Conservation (phyloP, 2,797 vertebrate genomes). For the Brachyalestes nurse region DNA sequence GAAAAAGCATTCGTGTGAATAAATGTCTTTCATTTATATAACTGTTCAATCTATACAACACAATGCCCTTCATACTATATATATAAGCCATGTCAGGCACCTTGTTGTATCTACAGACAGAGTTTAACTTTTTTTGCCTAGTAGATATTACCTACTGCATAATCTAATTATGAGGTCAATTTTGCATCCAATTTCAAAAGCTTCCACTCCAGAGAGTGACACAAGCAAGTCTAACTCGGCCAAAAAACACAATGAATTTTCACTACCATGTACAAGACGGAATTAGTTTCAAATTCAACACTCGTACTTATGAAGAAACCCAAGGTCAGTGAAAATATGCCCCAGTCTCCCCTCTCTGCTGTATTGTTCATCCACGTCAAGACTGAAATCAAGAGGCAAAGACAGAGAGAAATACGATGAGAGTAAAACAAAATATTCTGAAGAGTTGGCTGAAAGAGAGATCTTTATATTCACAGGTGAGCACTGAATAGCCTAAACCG, state of each 20-base stretch:
- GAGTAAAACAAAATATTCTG: conserved; percentile 74
- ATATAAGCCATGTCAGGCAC: background rate
- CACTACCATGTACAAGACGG: conserved; percentile 60
- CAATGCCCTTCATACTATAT: background rate
- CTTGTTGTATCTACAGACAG: background rate
- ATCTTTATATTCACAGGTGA: conserved; percentile 75
- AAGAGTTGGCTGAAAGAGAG: conserved; percentile 75
- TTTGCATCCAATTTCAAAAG: conserved; percentile 56
- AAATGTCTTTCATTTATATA: conserved; percentile 14
- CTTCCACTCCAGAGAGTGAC: conserved; percentile 52
- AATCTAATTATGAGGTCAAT: conserved; percentile 33
- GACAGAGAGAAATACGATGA: conserved; percentile 69
- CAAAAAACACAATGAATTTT: conserved; percentile 37
- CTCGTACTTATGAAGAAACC: conserved; percentile 70
- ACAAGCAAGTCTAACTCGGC: conserved; percentile 38
- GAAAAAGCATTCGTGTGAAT: conserved; percentile 29
- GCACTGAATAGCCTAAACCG: conserved; percentile 76
- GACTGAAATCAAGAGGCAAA: conserved; percentile 68
- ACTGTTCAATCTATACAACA: conserved; percentile 20
- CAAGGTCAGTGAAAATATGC: conserved; percentile 77
- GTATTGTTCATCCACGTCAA: conserved; percentile 74
- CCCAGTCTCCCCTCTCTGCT: conserved; percentile 66
- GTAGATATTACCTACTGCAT: background rate
- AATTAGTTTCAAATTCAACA: conserved; percentile 75
- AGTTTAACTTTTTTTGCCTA: background rate